Conservation (phyloP, 2,888 invertebrate genomes). For the Tryphoninae sp. region DNA sequence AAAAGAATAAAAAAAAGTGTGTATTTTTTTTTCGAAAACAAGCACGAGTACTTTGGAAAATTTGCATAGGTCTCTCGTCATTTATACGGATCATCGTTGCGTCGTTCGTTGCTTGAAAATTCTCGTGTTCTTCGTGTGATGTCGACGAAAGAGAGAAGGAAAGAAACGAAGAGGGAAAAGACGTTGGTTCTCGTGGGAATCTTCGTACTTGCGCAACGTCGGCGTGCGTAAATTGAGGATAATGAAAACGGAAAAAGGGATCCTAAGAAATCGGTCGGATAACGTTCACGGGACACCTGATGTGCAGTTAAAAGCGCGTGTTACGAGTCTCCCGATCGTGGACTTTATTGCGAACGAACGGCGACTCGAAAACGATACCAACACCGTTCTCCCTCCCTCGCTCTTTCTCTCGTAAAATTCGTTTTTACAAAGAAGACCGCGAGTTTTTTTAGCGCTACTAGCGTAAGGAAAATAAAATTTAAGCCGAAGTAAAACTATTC, state of each 20-base stretch:
- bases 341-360: slow-evolving; percentile 62
- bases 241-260: slow-evolving; percentile 17
- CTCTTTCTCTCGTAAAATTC: slow-evolving; percentile 47
- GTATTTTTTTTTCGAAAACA: background rate
- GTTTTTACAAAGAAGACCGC: slow-evolving; percentile 46
- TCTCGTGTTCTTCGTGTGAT: slow-evolving; percentile 16
- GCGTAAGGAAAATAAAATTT: slow-evolving; percentile 8
- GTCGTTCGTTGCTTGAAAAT: slow-evolving; percentile 36
- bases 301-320: slow-evolving; percentile 63
- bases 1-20: background rate
- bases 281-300: slow-evolving; percentile 55
- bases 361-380: slow-evolving; percentile 53
- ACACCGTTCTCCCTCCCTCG: slow-evolving; percentile 2
- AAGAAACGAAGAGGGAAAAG: too few relatives aligned
- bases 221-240: slow-evolving; percentile 24
- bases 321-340: slow-evolving; percentile 63
- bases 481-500: slow-evolving; percentile 30
- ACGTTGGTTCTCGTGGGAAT: slow-evolving; percentile 48
- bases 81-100: slow-evolving; percentile 52
- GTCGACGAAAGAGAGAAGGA: slow-evolving; percentile 5
- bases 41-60: slow-evolving; percentile 43
- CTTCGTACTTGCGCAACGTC: slow-evolving; percentile 49
- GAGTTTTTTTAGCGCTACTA: background rate
- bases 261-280: slow-evolving; percentile 54
- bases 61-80: slow-evolving; percentile 61